Evolutionary conservation across 1,140 invertebrate genomes (phyloP), one percentile per base, ranked within the genome.

Genomic region (Drosophila asahinai): DNA sequence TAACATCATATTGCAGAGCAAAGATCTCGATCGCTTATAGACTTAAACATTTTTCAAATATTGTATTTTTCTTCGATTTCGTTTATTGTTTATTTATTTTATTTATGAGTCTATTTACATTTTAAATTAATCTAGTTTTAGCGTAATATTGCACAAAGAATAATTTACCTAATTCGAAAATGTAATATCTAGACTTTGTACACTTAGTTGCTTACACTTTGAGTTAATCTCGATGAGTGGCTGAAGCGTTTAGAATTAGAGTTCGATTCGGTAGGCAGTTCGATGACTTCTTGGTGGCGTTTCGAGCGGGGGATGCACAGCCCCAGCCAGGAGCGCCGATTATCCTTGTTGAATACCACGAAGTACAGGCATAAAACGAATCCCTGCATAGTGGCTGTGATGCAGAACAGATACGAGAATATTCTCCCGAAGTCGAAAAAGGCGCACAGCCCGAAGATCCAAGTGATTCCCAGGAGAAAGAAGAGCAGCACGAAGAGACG

Each of bases 281-380:
- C 64, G 3, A 52, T 54, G 3, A 51, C 36, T 19, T 71, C 49
- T 12, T 47, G 49, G 3, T 17, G 33, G 17, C n/a, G 22, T 17
- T n/a, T 61, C 15, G 15, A 45, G 1, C 74, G 27, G 22, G 14
- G 36, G 5, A 27, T 27, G 19, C 79, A 59, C 1, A 91, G 36
- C 1, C 17, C 15, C n/a, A 77, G 27, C 95, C 95, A 95, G 51
- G 95, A 86, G 38, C 91, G 86, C 59, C 95, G 93, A 14, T 95
- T 95, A 6, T 92, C 91, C 3, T 94, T 93, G 90, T 96, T 95
- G 65, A 95, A 94, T 3, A 95, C 87, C 17, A 96, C 94, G 89
- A 95, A 96, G 82, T 95, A 95, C 3, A 96, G 80, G 81, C 96
- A 96, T 25, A 96, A 91, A 12, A 95, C 93, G 80, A 96, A 95